phyloP scores from a whole-genome alignment of 2,797 vertebrate species.

The Microctenopoma steveboyesi region DNA sequence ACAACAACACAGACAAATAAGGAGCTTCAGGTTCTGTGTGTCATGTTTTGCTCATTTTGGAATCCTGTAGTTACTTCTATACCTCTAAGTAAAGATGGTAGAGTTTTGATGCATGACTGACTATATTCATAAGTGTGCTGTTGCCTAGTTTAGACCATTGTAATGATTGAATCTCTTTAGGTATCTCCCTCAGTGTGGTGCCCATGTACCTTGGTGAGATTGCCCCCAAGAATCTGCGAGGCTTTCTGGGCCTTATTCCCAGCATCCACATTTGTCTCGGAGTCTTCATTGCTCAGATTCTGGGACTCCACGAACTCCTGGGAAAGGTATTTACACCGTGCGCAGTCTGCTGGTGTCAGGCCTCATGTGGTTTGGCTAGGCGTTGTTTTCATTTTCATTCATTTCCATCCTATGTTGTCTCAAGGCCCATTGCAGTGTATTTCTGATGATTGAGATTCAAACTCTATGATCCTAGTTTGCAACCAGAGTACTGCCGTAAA shows the following conservation, averaged over 20 bases:
- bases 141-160: neutral
- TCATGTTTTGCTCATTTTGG: neutral
- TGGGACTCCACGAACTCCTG: constrained; percentile 88
- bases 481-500: neutral
- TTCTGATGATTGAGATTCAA: neutral
- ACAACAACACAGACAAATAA: neutral
- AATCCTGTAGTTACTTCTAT: too few species aligned
- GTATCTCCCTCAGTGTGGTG: constrained; percentile 90
- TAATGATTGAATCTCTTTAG: constrained; percentile 61
- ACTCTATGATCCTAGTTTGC: neutral
- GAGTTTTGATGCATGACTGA: neutral
- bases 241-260: constrained; percentile 89
- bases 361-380: too few species aligned
- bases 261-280: constrained; percentile 93
- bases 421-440: neutral
- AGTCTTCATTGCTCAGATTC: constrained; percentile 89
- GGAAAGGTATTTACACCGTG: constrained; percentile 82
- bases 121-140: neutral
- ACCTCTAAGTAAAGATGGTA: too few species aligned
- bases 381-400: neutral
- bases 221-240: constrained; percentile 88
- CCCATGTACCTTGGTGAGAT: constrained; percentile 95
- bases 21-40: neutral
- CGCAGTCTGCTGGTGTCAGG: neutral
- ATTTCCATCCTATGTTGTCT: too few species aligned